Evolutionary conservation across 2,113 vertebrate genomes (phyloP), one percentile per base, ranked within the genome.

Genomic region (Thunnus thynnus): DNA sequence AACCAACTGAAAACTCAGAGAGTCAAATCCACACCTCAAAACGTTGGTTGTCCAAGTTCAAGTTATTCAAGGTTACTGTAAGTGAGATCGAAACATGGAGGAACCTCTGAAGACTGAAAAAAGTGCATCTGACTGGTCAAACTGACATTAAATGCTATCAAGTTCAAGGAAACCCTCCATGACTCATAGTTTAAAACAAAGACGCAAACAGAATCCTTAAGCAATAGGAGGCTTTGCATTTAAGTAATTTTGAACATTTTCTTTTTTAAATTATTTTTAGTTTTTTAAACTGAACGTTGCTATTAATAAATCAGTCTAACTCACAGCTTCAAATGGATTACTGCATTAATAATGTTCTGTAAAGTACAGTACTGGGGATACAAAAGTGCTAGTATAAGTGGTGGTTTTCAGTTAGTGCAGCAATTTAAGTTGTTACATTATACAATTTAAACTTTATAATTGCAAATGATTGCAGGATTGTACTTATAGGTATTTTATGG

Each of bases 231-330:
- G n/a, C 14, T 27, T 18, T 52, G 20, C 22, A 52, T 32, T 41
- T 41, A 14, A 63, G 52, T 30, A 18, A 66, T 54, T 70, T 30
- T n/a, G 46, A 52, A 22, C 20, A 73, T 18, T 68, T 72, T 71
- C 27, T 48, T 46, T 22, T 25, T 16, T 8, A 54, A 79, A 30
- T 41, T 41, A 6, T 52, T 61, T 13, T 62, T 55, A 25, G 30
- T 25, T 74, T 62, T 78, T 56, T 20, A 84, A 69, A 80, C 18
- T 46, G 57, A 78, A 66, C 51, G n/a, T 54, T 80, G 48, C 20
- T 68, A 50, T 66, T 81, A 50, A 72, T 77, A 71, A 72, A 76
- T 80, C 77, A 62, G 68, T 69, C 54, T 56, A 47, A 64, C 65
- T 41, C 51, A 48, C 25, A 20, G 54, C 72, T 61, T 76, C 47